These are phyloP conservation scores for Plutomurus gul DNA, from an alignment of 1,140 invertebrate genomes.

Conservation along the genomic window DNA sequence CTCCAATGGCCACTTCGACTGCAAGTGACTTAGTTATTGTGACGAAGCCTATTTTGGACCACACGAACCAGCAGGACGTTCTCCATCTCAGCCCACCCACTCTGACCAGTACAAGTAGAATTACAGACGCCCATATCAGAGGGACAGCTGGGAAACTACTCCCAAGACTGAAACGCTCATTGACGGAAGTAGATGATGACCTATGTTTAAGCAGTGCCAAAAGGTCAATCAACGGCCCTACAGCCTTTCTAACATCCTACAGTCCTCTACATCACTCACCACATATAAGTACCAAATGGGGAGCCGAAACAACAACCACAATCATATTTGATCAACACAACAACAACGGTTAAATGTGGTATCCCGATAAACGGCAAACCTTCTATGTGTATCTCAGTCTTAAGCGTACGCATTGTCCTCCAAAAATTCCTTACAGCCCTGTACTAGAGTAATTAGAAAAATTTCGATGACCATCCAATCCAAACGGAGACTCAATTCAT, in stretches of 20 bases:
- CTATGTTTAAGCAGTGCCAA: constrained; percentile 47
- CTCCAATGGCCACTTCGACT: background rate
- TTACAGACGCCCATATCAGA: constrained; percentile 16
- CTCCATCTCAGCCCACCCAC: background rate
- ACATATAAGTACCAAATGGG: constrained; percentile 41
- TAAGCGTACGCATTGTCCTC: background rate
- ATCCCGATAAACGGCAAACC: background rate
- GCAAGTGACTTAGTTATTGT: background rate
- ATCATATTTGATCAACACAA: constrained; percentile 53
- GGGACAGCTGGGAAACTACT: constrained; percentile 36
- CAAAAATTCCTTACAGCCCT: background rate
- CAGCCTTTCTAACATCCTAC: constrained; percentile 48
- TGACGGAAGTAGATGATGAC: constrained; percentile 52
- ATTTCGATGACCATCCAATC: background rate
- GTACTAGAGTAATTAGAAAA: background rate
- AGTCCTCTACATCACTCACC: constrained; percentile 46
- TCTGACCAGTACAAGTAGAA: constrained; percentile 37
- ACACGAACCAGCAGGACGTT: background rate
- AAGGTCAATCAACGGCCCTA: constrained; percentile 43
- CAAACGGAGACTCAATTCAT: background rate
- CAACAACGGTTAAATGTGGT: constrained; percentile 53
- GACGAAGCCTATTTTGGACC: constrained; percentile 11
- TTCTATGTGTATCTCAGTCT: background rate
- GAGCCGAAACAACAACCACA: constrained; percentile 42
- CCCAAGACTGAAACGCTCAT: constrained; percentile 52